Conservation (phyloP, 2,888 invertebrate species). For the Noctuana brunneofusca region DNA sequence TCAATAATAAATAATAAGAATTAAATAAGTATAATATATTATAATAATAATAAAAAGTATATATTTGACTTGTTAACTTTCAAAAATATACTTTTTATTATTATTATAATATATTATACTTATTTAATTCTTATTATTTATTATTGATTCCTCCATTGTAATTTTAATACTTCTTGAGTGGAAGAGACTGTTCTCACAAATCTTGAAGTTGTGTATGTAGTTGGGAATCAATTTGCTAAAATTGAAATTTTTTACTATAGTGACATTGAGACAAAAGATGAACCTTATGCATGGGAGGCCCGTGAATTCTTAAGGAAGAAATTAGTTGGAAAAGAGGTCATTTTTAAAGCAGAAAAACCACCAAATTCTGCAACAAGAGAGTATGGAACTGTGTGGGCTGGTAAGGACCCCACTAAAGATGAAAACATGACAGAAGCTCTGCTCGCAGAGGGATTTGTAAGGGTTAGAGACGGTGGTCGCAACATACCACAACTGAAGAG, state of each 20-base stretch:
- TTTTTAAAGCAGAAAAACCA: slow-evolving; percentile 92
- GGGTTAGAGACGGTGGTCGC: slow-evolving; percentile 85
- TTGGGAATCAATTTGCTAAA: not conserved
- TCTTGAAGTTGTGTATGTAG: not conserved
- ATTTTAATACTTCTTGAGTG: no score
- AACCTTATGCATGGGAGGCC: slow-evolving; percentile 99
- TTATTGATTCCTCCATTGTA: no score
- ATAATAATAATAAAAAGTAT: no score
- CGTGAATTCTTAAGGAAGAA: slow-evolving; percentile 96
- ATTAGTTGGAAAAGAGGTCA: slow-evolving; percentile 94
- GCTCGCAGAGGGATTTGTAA: slow-evolving; percentile 94
- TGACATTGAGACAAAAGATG: slow-evolving; percentile 89
- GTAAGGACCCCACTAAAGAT: slow-evolving; percentile 89
- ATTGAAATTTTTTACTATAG: slow-evolving; percentile 52
- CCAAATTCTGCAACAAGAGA: slow-evolving; percentile 91
- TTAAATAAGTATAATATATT: no score
- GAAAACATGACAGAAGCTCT: slow-evolving; percentile 95
- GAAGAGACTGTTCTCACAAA: no score
- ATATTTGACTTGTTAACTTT: no score
- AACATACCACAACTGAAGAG: slow-evolving; percentile 85
- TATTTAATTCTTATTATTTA: no score
- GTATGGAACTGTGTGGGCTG: slow-evolving; percentile 93
- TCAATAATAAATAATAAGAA: no score
- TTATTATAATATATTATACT: no score
- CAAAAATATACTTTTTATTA: no score